Conservation (phyloP, 1,140 invertebrate species). For the Brachionus manjavacas region DNA sequence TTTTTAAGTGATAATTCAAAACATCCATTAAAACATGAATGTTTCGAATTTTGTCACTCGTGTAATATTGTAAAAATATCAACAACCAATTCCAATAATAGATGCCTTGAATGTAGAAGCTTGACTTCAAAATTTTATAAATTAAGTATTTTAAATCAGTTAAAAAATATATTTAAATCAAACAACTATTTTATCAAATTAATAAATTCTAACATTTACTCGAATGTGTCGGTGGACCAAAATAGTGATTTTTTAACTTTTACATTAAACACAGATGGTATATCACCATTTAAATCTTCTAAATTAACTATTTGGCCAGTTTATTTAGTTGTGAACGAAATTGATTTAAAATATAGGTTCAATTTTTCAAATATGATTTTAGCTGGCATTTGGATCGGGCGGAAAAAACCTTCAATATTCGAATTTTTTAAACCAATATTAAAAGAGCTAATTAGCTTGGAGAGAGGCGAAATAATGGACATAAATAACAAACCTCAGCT, state of each 20-base stretch:
- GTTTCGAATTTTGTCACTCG: background rate
- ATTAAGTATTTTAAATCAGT: background rate
- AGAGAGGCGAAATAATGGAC: background rate
- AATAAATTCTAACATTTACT: background rate
- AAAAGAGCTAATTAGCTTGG: background rate
- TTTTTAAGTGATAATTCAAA: background rate
- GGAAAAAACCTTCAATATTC: background rate
- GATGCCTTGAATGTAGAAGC: background rate
- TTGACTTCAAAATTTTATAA: background rate
- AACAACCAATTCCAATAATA: background rate
- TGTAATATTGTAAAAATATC: background rate
- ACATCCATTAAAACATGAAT: background rate
- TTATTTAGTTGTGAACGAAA: background rate
- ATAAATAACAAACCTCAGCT: background rate
- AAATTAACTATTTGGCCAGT: background rate
- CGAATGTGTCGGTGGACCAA: background rate
- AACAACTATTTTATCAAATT: background rate
- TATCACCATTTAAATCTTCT: background rate
- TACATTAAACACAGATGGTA: background rate
- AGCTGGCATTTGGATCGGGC: background rate
- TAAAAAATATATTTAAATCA: background rate
- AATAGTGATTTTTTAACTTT: background rate
- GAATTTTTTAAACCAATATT: background rate
- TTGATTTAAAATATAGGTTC: background rate
- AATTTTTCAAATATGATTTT: constrained; percentile 1